Evolutionary conservation across 2,797 vertebrate genomes (phyloP).

Genomic region (Hydrophis major): DNA sequence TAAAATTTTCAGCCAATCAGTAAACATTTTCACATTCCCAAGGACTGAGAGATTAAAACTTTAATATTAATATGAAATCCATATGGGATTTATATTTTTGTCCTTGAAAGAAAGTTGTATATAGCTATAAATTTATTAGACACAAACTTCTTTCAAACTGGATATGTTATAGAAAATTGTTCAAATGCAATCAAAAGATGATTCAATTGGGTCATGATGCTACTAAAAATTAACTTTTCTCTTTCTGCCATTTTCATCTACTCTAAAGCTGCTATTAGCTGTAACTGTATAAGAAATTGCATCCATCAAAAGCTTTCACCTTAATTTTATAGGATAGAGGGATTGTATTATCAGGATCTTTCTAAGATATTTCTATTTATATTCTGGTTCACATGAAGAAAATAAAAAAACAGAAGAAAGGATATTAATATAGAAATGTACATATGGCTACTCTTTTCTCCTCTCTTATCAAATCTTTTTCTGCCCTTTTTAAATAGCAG

Average conservation of each 20-base stretch:
- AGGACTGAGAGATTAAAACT: slow-evolving; percentile 37
- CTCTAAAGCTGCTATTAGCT: background rate
- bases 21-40: slow-evolving; percentile 10
- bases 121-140: background rate
- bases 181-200: background rate
- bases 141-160: background rate
- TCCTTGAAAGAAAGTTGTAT: background rate
- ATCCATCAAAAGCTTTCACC: background rate
- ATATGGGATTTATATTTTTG: background rate
- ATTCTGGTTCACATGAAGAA: background rate
- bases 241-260: background rate
- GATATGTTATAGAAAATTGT: background rate
- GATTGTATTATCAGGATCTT: background rate
- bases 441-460: background rate
- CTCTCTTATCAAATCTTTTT: background rate
- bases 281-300: background rate
- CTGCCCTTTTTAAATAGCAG: background rate
- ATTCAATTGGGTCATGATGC: background rate
- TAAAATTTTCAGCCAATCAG: background rate
- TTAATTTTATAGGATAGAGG: background rate
- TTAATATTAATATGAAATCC: slow-evolving; percentile 13
- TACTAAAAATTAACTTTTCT: background rate
- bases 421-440: background rate
- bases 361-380: background rate
- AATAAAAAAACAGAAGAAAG: background rate